Evolutionary conservation across 37 sponge, comb jelly and placozoan species (phyloP).

Genomic region (Hexactinellida sp.): DNA sequence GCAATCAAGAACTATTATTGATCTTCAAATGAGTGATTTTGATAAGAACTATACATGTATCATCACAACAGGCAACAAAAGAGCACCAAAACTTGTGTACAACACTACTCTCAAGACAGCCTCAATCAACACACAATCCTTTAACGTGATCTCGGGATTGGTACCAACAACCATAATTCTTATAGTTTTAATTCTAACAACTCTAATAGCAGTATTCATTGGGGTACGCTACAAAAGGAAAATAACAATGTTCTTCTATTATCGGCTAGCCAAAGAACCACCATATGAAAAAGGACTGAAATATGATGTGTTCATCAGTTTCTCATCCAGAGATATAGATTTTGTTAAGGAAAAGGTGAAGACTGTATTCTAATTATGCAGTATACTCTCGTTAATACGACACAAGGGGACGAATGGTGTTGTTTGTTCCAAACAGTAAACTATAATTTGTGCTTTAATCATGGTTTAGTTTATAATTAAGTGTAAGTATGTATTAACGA

Average conservation of each 20-base stretch:
- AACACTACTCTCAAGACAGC: neutral
- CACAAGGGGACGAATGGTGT: too few relatives aligned
- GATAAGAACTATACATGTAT: neutral
- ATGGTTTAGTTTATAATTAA: neutral
- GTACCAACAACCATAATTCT: neutral
- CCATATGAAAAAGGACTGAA: neutral
- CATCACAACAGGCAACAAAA: neutral
- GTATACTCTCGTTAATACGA: too few relatives aligned
- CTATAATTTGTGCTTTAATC: too few relatives aligned
- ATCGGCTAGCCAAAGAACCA: conserved; percentile 1
- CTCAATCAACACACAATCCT: neutral
- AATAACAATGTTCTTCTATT: neutral
- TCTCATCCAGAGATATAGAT: neutral
- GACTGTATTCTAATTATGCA: too few relatives aligned
- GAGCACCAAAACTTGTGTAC: neutral
- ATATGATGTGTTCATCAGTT: neutral
- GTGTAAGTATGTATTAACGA: neutral
- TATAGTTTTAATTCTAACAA: neutral
- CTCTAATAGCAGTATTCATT: neutral
- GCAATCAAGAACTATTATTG: neutral
- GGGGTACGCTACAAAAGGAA: neutral
- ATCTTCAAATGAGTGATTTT: neutral
- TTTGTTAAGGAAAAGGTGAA: conserved; percentile 5
- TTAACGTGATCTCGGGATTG: neutral
- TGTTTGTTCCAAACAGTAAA: too few relatives aligned